phyloP scores from a whole-genome alignment of 2,888 invertebrate genomes.

The Criorhina ranunculi region DNA sequence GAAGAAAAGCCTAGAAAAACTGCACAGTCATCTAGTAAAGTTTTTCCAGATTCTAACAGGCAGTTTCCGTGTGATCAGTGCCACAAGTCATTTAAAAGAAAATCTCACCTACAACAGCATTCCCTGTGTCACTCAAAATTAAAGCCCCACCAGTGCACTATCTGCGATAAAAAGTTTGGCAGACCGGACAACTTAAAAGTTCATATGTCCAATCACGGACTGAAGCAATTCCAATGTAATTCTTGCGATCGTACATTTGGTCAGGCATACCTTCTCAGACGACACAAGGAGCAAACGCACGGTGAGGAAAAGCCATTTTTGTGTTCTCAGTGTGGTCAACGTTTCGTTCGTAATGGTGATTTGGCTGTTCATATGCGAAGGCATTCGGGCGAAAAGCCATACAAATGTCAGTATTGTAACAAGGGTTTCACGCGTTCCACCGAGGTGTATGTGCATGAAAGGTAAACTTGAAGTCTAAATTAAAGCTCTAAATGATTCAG shows the following conservation, averaged over 20 bases:
- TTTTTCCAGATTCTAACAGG: constrained; percentile 78
- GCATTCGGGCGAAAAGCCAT: constrained; percentile 87
- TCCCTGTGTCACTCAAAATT: constrained; percentile 81
- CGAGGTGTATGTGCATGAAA: constrained; percentile 87
- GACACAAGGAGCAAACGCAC: constrained; percentile 81
- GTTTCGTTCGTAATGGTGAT: constrained; percentile 87
- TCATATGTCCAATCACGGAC: constrained; percentile 85
- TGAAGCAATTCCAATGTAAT: constrained; percentile 83
- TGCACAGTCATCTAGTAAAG: not conserved
- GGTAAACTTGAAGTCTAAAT: constrained; percentile 81
- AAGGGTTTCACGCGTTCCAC: constrained; percentile 87
- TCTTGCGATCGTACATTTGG: constrained; percentile 81
- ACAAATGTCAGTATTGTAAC: constrained; percentile 86
- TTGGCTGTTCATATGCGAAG: constrained; percentile 86
- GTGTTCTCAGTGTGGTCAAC: constrained; percentile 87
- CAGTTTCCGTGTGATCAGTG: constrained; percentile 84
- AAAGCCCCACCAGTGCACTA: constrained; percentile 85
- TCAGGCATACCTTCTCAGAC: constrained; percentile 80
- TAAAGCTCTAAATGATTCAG: not conserved
- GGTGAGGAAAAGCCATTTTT: constrained; percentile 86
- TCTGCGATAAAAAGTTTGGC: constrained; percentile 85
- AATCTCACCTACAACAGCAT: constrained; percentile 83
- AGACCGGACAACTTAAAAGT: constrained; percentile 85
- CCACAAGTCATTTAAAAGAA: constrained; percentile 83
- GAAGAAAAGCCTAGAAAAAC: not conserved